Evolutionary conservation across 2,113 vertebrate genomes (phyloP).

Genomic region (Bubo blakistoni): DNA sequence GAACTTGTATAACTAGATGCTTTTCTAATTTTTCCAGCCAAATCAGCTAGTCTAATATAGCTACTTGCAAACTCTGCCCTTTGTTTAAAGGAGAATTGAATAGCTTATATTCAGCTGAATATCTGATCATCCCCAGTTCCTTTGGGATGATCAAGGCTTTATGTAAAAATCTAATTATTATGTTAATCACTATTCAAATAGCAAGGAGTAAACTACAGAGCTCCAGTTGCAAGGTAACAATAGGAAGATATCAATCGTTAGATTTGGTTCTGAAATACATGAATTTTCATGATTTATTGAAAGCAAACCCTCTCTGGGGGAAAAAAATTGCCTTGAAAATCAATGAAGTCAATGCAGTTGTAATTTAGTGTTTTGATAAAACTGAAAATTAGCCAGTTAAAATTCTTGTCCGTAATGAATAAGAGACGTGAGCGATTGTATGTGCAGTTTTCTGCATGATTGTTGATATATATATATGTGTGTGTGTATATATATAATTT

Average conservation of each 20-base stretch:
- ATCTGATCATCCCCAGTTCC: neutral
- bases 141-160: neutral
- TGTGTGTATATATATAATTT: neutral
- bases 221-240: neutral
- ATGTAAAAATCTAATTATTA: conserved; percentile 29
- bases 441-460: neutral
- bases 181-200: conserved; percentile 21
- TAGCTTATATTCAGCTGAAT: neutral
- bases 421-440: neutral
- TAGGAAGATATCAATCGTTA: neutral
- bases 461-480: neutral
- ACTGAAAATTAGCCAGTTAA: conserved; percentile 10
- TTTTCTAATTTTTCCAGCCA: neutral
- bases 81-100: neutral
- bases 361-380: conserved; percentile 26
- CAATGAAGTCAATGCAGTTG: neutral
- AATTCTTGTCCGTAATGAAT: conserved; percentile 10
- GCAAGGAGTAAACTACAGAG: neutral
- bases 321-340: conserved; percentile 11
- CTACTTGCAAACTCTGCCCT: neutral
- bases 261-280: neutral
- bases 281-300: neutral
- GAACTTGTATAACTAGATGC: neutral
- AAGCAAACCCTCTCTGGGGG: neutral
- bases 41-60: neutral